A percentile compares a stretch with the other conserved stretches of the same genome.
Conservation (phyloP, 2,888 invertebrate genomes). For the Andrena bucephala region DNA sequence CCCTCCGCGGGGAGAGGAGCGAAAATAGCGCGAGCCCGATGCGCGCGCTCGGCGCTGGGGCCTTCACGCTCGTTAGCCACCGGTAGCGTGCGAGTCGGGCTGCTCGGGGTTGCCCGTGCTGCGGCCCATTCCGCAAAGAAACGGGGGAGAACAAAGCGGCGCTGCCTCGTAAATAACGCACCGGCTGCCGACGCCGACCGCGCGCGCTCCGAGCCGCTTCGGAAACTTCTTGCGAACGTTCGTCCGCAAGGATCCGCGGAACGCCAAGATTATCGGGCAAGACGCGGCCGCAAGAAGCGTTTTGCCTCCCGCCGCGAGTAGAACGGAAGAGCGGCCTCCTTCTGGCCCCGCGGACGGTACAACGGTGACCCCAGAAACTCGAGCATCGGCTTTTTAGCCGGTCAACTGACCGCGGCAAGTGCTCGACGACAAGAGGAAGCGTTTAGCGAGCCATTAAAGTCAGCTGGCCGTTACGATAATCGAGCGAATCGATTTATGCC, state of each 20-base stretch:
- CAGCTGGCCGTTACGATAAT: slow-evolving; percentile 65
- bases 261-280: slow-evolving; percentile 16
- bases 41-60: neutral
- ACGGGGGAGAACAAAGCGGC: slow-evolving; percentile 13
- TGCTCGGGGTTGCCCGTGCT: slow-evolving; percentile 1
- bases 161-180: slow-evolving; percentile 49
- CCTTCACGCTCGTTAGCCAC: slow-evolving; percentile 19
- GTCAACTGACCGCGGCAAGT: slow-evolving; percentile 40
- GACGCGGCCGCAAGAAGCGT: neutral
- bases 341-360: slow-evolving; percentile 27
- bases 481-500: slow-evolving; percentile 63
- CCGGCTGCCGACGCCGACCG: slow-evolving; percentile 39
- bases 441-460: slow-evolving; percentile 62
- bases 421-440: slow-evolving; percentile 51
- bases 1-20: neutral
- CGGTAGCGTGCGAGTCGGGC: neutral
- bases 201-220: neutral
- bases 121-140: slow-evolving; percentile 34
- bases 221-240: slow-evolving; percentile 42
- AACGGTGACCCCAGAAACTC: neutral
- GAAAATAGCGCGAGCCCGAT: slow-evolving; percentile 1
- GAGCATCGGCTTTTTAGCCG: slow-evolving; percentile 33
- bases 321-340: slow-evolving; percentile 20
- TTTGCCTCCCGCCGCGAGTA: neutral
- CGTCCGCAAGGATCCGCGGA: slow-evolving; percentile 7